These are phyloP conservation scores for Enteromius argenteus DNA, from an alignment of 2,797 vertebrate species.

Conservation along the genomic window DNA sequence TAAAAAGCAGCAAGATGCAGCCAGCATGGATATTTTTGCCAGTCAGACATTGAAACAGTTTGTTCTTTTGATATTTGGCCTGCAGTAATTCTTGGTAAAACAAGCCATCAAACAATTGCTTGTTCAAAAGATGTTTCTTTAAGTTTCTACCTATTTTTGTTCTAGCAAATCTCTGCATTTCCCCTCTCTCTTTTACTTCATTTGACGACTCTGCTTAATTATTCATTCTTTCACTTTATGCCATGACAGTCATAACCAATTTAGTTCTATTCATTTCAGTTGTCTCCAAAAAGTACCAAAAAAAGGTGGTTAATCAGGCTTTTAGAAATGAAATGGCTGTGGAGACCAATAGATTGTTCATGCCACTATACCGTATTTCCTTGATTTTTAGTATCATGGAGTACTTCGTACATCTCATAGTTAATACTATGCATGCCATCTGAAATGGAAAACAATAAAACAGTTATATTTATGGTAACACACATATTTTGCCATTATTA, in stretches of 20 bases:
- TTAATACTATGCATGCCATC: not conserved
- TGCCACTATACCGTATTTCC: conserved; percentile 25
- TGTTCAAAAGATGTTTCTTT: not conserved
- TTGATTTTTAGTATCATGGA: not conserved
- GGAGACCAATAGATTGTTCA: not conserved
- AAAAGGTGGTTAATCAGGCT: not conserved
- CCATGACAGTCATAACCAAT: not conserved
- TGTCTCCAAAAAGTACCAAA: not conserved
- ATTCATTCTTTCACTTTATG: not conserved
- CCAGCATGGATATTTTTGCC: not conserved
- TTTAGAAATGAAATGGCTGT: not conserved
- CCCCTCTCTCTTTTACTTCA: not conserved
- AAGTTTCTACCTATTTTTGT: not conserved
- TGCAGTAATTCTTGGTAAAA: not conserved
- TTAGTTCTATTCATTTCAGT: not conserved
- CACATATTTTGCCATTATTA: not conserved
- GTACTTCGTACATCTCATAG: conserved; percentile 13
- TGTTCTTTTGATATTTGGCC: not conserved
- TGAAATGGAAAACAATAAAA: conserved; percentile 39
- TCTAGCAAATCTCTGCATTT: not conserved
- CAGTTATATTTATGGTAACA: not conserved
- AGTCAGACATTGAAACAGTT: not conserved
- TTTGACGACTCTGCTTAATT: not conserved
- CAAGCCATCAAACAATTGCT: not conserved
- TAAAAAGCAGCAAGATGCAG: conserved; percentile 9